Base-by-base conservation (phyloP, 2,113 vertebrate genomes). In the Accipiter virgatus region DNA sequence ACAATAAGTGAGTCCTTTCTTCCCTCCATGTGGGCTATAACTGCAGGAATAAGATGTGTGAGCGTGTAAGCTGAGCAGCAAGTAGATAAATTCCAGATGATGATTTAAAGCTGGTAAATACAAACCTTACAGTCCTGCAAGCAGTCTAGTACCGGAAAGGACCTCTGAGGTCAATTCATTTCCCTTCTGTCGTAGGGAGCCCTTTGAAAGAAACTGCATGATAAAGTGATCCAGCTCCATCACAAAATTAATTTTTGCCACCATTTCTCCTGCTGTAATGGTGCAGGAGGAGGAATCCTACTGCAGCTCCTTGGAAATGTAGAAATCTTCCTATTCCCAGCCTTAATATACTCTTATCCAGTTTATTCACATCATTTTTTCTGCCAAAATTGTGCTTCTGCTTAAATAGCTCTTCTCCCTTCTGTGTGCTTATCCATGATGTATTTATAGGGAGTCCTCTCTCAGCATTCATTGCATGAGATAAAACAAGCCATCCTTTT, bases 381-480 rank as follows among this genome's bases (percentile, higher is more conserved):
- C 85, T 96, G 92, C 92, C 95, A 90, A 65, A 95, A 93, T 68
- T 91, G 56, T 92, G 73, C 66, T 93, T 77, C 87, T 93, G 90
- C 95, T 91, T 90, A 93, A 96, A 91, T 85, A 91, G 84, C 2
- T 2, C 90, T 88, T 96, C 81, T 95, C 42, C 95, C 78, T 96
- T 79, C 93, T 94, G 93, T 68, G 90, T 92, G 78, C 96, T 95
- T 85, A 87, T 90, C 84, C 8, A 0, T 80, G 78, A 92, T 96
- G 42, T 96, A 96, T 97, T 96, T 97, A 96, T 96, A 96, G 95
- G 87, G 90, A 90, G 70, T 48, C 47, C 92, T 96, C 90, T 88
- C 90, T 94, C 93, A 95, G 81, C 95, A 91, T 89, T 94, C 93
- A 85, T 56, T 91, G 87, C 74, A 90, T 43, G 81, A 93, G 70